phyloP scores from a whole-genome alignment of 2,888 invertebrate species.

The Mesorhabditis spiculigera region DNA sequence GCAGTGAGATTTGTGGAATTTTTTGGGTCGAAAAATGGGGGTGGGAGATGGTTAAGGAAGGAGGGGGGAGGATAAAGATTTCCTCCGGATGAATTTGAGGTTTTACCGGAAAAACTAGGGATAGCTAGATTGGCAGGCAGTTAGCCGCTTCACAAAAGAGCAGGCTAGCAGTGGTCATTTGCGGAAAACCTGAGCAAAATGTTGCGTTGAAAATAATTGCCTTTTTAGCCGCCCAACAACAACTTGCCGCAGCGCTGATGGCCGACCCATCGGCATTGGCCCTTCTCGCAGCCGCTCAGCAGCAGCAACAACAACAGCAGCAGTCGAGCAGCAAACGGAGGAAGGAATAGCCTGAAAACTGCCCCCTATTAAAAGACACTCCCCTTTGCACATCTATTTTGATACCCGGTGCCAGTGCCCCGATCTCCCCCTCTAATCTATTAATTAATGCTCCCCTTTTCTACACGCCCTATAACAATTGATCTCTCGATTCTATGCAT shows the following conservation, averaged over 20 bases:
- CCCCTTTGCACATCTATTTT: too few species aligned
- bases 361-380: not conserved
- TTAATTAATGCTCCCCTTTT: not conserved
- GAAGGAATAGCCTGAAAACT: not conserved
- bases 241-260: not conserved
- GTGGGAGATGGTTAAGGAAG: too few species aligned
- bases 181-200: too few species aligned
- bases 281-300: not conserved
- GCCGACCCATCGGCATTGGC: slow-evolving; percentile 3
- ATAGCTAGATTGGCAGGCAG: too few species aligned
- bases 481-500: not conserved
- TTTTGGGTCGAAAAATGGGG: too few species aligned
- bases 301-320: not conserved
- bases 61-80: too few species aligned
- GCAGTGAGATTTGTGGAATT: too few species aligned
- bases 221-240: not conserved
- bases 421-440: not conserved
- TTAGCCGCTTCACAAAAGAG: too few species aligned
- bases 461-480: not conserved
- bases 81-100: too few species aligned
- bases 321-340: not conserved
- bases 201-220: not conserved
- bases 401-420: not conserved
- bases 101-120: too few species aligned
- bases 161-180: too few species aligned